These are phyloP conservation scores for Xylocampa areola DNA, from an alignment of 2,888 invertebrate genomes.

Conservation along the genomic window DNA sequence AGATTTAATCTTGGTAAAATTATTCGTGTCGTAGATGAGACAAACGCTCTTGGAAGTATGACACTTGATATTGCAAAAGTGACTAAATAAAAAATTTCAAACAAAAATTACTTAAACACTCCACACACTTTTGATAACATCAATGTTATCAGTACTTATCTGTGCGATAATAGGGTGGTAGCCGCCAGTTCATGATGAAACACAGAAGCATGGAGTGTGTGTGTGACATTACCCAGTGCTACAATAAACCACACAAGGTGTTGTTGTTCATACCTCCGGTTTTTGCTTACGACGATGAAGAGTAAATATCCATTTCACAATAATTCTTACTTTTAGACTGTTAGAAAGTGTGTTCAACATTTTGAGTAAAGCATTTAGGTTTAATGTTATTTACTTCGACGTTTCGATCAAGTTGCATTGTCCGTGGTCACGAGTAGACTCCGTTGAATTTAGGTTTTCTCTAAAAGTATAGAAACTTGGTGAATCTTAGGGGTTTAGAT, in stretches of 20 bases:
- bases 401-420: too few species aligned
- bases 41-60: too few species aligned
- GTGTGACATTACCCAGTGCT: slow-evolving; percentile 76
- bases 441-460: too few species aligned
- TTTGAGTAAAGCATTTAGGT: too few species aligned
- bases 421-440: too few species aligned
- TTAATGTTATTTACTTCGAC: too few species aligned
- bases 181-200: slow-evolving; percentile 45
- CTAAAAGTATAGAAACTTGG: too few species aligned
- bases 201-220: slow-evolving; percentile 72
- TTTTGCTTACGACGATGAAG: slow-evolving; percentile 64
- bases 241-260: slow-evolving; percentile 72
- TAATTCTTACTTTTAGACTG: not conserved
- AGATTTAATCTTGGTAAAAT: too few species aligned
- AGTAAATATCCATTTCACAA: slow-evolving; percentile 71
- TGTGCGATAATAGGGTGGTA: slow-evolving; percentile 54
- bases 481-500: too few species aligned
- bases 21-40: too few species aligned
- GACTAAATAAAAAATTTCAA: too few species aligned
- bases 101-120: slow-evolving; percentile 32
- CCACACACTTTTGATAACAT: slow-evolving; percentile 53
- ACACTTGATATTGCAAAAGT: too few species aligned
- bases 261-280: slow-evolving; percentile 71
- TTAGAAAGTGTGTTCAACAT: not conserved
- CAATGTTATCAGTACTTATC: slow-evolving; percentile 61